Base-by-base conservation (phyloP, 2,797 vertebrate species). In the Gymnoscopelus microlampas region DNA sequence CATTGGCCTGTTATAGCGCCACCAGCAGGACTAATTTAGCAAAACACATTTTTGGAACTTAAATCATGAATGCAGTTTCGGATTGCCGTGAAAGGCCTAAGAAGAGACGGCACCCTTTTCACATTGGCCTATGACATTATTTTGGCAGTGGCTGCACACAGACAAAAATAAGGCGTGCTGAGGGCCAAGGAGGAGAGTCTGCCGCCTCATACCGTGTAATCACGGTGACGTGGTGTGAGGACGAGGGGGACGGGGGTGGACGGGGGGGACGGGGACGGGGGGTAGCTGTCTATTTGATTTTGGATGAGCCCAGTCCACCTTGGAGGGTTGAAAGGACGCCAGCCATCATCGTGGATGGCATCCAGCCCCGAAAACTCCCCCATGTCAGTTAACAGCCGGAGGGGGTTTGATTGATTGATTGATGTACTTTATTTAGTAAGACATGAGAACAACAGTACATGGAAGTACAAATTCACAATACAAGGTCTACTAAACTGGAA, bases 281-380 rank as follows among this genome's bases (percentile, higher is more conserved):
- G 71, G 60, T 44, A 51, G 73, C 74, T n/a, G 78, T 88, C 82
- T 85, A 79, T 4, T 29, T 29, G 26, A 29, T 29, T 83, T 78
- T 67, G 32, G 66, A 84, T 89, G 83, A 88, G 85, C 84, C 83
- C 83, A 66, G 47, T 80, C 82, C 49, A 74, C 80, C 1, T 23
- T 13, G 12, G 73, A 23, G 67, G 58, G 61, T 60, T 54, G 75
- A 47, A 15, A 13, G 35, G 70, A 69, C 79, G 85, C 79, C 86
- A 81, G 68, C 66, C 51, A 76, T 73, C 54, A 62, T 76, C 79
- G 26, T 29, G 26, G 26, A 73, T 59, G 63, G 74, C 56, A 64
- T 77, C 82, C 60, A 53, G 66, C 47, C 3, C 3, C 23, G 68
- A 68, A 75, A 89, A 76, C 66, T 63, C 71, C 66, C 66, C 68